A percentile compares a stretch with the other conserved stretches of the same genome.
These are phyloP conservation scores for Drosophila ambigua DNA, from an alignment of 1,140 invertebrate genomes.

Conservation along the genomic window DNA sequence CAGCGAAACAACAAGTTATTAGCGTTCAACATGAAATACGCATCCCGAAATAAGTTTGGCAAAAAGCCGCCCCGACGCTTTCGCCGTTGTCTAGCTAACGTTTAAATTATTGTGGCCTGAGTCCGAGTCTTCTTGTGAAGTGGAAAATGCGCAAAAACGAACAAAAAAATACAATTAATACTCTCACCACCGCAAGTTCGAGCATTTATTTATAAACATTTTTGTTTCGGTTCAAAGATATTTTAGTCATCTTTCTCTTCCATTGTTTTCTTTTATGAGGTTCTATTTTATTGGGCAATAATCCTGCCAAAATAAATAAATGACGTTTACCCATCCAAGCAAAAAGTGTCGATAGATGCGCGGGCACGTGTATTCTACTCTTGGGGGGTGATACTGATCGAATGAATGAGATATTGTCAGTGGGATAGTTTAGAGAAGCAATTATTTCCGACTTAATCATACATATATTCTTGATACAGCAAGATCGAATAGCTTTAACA, in stretches of 20 bases:
- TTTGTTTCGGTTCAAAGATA: slow-evolving; percentile 67
- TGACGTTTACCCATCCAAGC: slow-evolving; percentile 11
- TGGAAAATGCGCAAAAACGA: slow-evolving; percentile 21
- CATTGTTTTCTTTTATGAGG: slow-evolving; percentile 36
- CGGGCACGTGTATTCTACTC: slow-evolving; percentile 26
- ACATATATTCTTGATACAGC: too few species aligned
- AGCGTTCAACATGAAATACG: slow-evolving; percentile 63
- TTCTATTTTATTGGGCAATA: slow-evolving; percentile 53
- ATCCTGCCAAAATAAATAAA: slow-evolving; percentile 60
- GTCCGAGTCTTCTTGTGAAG: slow-evolving; percentile 16
- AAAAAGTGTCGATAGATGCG: slow-evolving; percentile 12
- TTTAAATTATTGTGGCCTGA: slow-evolving; percentile 46
- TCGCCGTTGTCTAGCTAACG: slow-evolving; percentile 34
- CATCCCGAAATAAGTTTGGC: slow-evolving; percentile 70
- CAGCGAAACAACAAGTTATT: slow-evolving; percentile 71
- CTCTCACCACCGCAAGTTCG: slow-evolving; percentile 38
- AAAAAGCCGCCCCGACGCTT: slow-evolving; percentile 27
- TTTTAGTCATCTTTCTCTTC: slow-evolving; percentile 60
- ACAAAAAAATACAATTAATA: slow-evolving; percentile 63
- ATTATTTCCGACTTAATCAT: too few species aligned
- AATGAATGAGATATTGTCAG: background rate
- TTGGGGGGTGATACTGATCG: background rate
- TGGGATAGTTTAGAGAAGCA: background rate
- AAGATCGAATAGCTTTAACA: too few species aligned
- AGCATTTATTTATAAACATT: slow-evolving; percentile 78